Percentiles rank a stretch among this genome's conserved stretches.
phyloP scores from a whole-genome alignment of 2,888 invertebrate species.

The Diplolepis rosae region DNA sequence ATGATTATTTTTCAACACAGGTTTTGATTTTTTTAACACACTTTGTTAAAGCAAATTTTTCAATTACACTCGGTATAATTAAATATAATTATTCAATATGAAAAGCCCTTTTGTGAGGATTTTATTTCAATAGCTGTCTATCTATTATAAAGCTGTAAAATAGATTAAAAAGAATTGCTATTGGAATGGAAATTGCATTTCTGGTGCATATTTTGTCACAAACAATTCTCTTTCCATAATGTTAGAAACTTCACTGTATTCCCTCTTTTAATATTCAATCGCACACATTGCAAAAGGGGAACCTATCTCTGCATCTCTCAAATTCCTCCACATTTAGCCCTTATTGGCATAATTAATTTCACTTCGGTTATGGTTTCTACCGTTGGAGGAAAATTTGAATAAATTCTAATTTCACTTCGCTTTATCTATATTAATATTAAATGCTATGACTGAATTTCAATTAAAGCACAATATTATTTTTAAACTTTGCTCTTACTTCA shows the following conservation, averaged over 20 bases:
- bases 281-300: neutral
- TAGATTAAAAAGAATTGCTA: too few species aligned
- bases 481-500: too few species aligned
- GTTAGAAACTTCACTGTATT: neutral
- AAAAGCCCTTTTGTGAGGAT: too few species aligned
- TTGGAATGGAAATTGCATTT: neutral
- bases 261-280: neutral
- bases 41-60: too few species aligned
- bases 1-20: too few species aligned
- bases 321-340: constrained; percentile 8
- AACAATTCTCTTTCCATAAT: neutral
- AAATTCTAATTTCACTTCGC: constrained; percentile 10
- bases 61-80: too few species aligned
- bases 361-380: neutral
- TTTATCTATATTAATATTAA: neutral
- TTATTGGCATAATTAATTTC: constrained; percentile 5
- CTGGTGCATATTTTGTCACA: neutral
- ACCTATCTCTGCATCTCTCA: neutral
- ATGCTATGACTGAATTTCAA: neutral
- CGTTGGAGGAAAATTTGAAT: neutral
- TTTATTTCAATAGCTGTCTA: constrained; percentile 13
- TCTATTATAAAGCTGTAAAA: neutral
- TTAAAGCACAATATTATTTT: too few species aligned
- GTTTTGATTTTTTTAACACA: too few species aligned
- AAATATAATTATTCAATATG: too few species aligned